Evolutionary conservation across 2,888 invertebrate species (phyloP), one percentile per base, ranked within the genome.

Genomic region (Nephrotoma guestfalica): DNA sequence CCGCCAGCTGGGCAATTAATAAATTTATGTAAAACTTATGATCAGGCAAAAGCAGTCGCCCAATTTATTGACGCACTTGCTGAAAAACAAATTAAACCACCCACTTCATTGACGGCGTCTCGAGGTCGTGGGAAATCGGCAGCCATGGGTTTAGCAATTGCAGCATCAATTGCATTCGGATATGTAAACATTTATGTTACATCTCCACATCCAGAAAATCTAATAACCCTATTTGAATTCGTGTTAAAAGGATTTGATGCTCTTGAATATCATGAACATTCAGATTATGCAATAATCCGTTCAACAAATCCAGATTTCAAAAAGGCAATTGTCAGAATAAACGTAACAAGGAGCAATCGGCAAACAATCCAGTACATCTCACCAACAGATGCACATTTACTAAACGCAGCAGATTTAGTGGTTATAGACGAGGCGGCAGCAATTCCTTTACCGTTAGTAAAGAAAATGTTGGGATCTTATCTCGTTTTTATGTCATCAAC

Each of bases 371-470:
- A 99, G 95, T 99, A 99, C 91, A 98, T 99, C 90, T 96, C 97
- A 87, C 99, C 99, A 0, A 95, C 95, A 83, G 98, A 99, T 91
- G 95, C 96, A 85, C 94, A 96, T 87, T 95, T 97, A 87, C 93
- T 99, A 45, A 95, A 97, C 7, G 98, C 98, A 88, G 98, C 99
- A 0, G 99, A 99, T 91, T 91, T 99, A 71, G 93, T 99, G 45
- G 95, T 99, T 0, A 98, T 99, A 87, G 99, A 99, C 91, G 99
- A 99, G 92, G 99, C 99, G 1, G 99, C 99, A 0, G 99, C 99
- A 6, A 99, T 99, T 88, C 99, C 99, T 0, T 92, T 99, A 87
- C 96, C 97, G 0, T 94, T 97, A 89, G 98, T 99, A 0, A 96
- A 97, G 88, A 94, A 95, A 1, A 96, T 99, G 91, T 93, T 97